A percentile compares a stretch with the other conserved stretches of the same genome.
These are phyloP conservation scores for Drosophila erecta DNA, from an alignment of 1,140 invertebrate species.

Conservation along the genomic window DNA sequence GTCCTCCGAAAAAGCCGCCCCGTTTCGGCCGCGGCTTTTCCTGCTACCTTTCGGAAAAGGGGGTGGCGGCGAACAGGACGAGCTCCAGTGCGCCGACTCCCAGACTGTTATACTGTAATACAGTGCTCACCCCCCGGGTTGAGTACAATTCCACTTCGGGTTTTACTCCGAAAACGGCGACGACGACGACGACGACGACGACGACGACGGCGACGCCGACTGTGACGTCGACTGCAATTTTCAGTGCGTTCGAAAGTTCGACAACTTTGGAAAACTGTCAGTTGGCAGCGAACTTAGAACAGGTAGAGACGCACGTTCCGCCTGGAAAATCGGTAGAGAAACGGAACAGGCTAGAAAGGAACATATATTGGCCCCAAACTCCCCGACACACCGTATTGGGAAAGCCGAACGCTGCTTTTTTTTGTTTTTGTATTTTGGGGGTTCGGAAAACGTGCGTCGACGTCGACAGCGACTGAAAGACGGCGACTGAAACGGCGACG, in stretches of 20 bases:
- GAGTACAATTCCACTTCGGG: conserved; percentile 21
- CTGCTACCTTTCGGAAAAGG: conserved; percentile 35
- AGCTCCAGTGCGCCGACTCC: conserved; percentile 37
- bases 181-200: conserved; percentile 7
- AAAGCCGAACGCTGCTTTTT: background rate
- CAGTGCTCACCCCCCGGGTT: background rate
- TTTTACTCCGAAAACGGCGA: conserved; percentile 60
- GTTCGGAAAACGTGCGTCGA: conserved; percentile 24
- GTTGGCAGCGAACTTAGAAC: conserved; percentile 85
- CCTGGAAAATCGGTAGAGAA: conserved; percentile 39
- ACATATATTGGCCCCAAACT: background rate
- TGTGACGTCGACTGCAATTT: conserved; percentile 65
- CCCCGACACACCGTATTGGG: background rate
- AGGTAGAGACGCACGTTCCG: conserved; percentile 84
- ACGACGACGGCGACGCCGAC: conserved; percentile 8
- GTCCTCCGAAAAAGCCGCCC: conserved; percentile 5
- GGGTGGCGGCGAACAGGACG: background rate
- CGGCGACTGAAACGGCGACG: conserved; percentile 31
- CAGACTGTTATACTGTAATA: conserved; percentile 30
- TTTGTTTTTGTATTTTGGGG: background rate
- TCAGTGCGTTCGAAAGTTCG: conserved; percentile 82
- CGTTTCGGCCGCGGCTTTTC: background rate
- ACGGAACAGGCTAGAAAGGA: conserved; percentile 33
- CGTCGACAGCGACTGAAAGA: conserved; percentile 28
- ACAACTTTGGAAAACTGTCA: conserved; percentile 85